Percentiles rank a stretch among this genome's conserved stretches.
Conservation (phyloP, 2,113 vertebrate genomes). For the Verasper variegatus region DNA sequence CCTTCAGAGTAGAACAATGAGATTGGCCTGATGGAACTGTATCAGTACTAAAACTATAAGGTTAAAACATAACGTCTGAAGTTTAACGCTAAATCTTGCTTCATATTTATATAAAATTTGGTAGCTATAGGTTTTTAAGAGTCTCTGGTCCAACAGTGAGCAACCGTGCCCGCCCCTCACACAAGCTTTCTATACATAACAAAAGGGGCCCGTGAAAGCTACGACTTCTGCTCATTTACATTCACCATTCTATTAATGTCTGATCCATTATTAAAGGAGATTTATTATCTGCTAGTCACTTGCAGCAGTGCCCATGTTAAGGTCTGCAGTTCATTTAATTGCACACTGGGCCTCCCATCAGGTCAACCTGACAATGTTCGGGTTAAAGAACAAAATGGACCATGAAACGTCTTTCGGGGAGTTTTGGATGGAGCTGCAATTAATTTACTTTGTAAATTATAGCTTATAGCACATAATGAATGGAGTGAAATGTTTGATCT, state of each 20-base stretch:
- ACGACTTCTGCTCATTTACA: conserved; percentile 3
- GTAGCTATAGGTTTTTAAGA: no score
- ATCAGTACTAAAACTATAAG: no score
- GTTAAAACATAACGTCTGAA: no score
- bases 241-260: conserved; percentile 1
- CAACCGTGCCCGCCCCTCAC: no score
- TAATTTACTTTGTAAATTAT: not conserved
- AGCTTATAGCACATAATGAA: no score
- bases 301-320: conserved; percentile 9
- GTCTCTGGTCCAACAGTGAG: no score
- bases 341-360: not conserved
- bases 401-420: not conserved
- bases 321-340: conserved; percentile 10
- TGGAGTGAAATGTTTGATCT: not conserved
- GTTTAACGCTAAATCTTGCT: no score
- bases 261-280: conserved; percentile 14
- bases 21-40: no score
- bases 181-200: not conserved
- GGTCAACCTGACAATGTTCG: conserved; percentile 14
- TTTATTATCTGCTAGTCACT: conserved; percentile 37
- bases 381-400: conserved; percentile 20
- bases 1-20: no score
- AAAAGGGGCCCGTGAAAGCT: not conserved
- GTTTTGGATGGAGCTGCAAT: not conserved
- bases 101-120: no score